Evolutionary conservation across 1,140 invertebrate genomes (phyloP), one percentile per base, ranked within the genome.

Genomic region (Rhyacophila brunnea): DNA sequence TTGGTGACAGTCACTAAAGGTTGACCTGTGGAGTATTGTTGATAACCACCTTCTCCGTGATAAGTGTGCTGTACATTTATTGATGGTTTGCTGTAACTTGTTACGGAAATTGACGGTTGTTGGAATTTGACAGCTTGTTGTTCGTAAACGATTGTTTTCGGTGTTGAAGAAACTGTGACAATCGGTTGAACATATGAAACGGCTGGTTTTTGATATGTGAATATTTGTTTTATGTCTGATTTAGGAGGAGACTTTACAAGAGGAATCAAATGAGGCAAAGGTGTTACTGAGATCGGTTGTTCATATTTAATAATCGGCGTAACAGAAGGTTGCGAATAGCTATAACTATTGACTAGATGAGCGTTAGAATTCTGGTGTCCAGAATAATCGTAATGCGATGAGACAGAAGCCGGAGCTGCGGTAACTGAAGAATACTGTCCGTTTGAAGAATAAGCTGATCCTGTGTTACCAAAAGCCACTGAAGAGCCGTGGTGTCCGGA

Each of bases 121-220:
- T 47, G 17, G n/a, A 51, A 15, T 19, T 54, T 50, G 6, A 44
- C n/a, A n/a, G n/a, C 10, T 51, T 35, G 51, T 49, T 58, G 7
- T 14, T 49, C 28, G 45, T 73, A 66, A 32, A 71, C 60, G 46
- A 63, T 45, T 23, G 76, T 68, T 13, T 62, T 54, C 20, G 68
- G 53, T n/a, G 76, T 77, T n/a, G 74, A 70, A 17, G 72, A 71
- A 13, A 72, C 67, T 18, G 45, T 60, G 10, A 62, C 48, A 48
- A 72, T 66, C 6, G 74, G 74, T 68, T 76, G 72, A 5, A 77
- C 72, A 23, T 69, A 72, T 6, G 75, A 76, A 23, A 75, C 69
- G 15, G 68, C 69, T 20, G 74, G 72, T 62, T 75, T 71, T 40
- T 72, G 71, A 42, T 70, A 71, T 4, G 71, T 70, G 46, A 78